These are phyloP conservation scores for Eremobia ochroleuca DNA, from an alignment of 2,888 invertebrate genomes.

Conservation along the genomic window DNA sequence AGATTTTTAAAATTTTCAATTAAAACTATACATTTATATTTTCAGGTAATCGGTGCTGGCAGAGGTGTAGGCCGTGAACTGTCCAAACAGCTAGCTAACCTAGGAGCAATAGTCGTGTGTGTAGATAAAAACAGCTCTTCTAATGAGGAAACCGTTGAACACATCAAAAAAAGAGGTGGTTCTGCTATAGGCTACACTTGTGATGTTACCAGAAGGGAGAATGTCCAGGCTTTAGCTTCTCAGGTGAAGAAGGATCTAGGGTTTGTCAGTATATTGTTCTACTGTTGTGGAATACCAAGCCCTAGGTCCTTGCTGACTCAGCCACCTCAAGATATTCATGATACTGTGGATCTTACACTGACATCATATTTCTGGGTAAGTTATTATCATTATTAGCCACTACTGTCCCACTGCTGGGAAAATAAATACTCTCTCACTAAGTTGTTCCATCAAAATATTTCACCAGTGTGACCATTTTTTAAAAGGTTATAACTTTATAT, in stretches of 20 bases:
- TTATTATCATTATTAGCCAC: background rate
- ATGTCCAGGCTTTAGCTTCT: constrained; percentile 85
- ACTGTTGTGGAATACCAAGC: constrained; percentile 92
- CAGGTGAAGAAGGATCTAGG: constrained; percentile 89
- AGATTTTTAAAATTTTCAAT: too few relatives aligned
- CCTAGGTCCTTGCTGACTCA: constrained; percentile 89
- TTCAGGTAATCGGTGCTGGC: constrained; percentile 93
- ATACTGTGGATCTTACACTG: constrained; percentile 91
- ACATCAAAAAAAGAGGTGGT: constrained; percentile 86
- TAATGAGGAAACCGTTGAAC: constrained; percentile 88
- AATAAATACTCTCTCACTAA: background rate
- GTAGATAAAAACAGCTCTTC: constrained; percentile 92
- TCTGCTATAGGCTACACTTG: constrained; percentile 89
- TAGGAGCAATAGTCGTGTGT: constrained; percentile 92
- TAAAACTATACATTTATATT: constrained; percentile 30
- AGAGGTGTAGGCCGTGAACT: constrained; percentile 93
- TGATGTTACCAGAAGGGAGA: constrained; percentile 90
- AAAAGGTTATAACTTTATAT: background rate
- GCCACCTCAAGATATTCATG: constrained; percentile 89
- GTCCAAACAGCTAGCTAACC: constrained; percentile 90
- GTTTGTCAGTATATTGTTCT: constrained; percentile 91
- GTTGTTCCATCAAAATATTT: background rate
- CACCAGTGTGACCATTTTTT: background rate
- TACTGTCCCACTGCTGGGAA: background rate
- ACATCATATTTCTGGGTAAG: constrained; percentile 92